Evolutionary conservation across 2,888 invertebrate species (phyloP), one percentile per base, ranked within the genome.

Genomic region (Phytoseiulus persimilis): DNA sequence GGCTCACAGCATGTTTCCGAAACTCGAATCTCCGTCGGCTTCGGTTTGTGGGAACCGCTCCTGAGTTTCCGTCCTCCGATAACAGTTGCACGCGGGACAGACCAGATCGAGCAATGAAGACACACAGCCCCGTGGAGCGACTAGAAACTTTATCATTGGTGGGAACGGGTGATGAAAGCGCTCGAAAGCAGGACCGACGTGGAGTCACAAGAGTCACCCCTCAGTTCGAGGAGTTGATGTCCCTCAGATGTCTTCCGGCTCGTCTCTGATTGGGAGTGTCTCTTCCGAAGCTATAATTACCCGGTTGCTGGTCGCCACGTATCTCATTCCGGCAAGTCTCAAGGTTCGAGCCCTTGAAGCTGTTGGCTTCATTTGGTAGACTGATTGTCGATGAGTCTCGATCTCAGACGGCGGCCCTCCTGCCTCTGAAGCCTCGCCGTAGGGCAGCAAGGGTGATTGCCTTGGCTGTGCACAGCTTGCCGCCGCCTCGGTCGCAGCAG

Each of bases 281-380:
- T 65, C 28, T 23, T 23, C 5, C 2, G 23, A 65, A 11, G 65
- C 65, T 65, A 65, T 65, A 65, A 65, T 65, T 65, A 28, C 65
- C 65, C 28, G 65, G 28, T 23, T 6, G 65, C 65, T 18, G 18
- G 11, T 65, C 11, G 65, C 65, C 65, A 65, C 65, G 65, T 65
- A 65, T 65, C 65, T 65, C 65, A 65, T 65, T 65, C 65, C 65
- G 65, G 28, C 65, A 65, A 65, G 65, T 65, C 65, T 65, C 65
- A 65, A 65, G 65, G 65, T 65, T 65, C 65, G 39, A 39, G 39
- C 39, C 9, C 39, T n/a, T n/a, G n/a, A 65, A 65, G 65, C 65
- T 65, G 65, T 65, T 65, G 65, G 65, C 65, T 65, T 65, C 65
- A 65, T 65, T 65, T 65, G 65, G 65, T 65, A 65, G 65, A 65